Evolutionary conservation across 2,113 vertebrate species (phyloP).

Genomic region (Piprites chloris): DNA sequence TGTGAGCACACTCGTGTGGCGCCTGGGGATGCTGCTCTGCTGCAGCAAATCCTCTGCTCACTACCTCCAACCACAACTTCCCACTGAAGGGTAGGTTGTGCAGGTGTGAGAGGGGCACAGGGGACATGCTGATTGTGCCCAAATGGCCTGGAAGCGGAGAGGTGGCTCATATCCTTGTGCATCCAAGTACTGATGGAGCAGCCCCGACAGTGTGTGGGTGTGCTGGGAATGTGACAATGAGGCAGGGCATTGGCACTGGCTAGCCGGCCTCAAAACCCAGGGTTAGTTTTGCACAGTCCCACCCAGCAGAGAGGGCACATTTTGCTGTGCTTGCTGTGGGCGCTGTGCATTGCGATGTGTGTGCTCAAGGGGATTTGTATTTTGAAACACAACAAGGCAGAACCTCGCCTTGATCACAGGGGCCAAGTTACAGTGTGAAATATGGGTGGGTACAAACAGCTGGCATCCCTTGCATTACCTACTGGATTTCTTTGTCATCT

Average conservation of each 20-base stretch:
- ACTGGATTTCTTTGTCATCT: background rate
- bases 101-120: background rate
- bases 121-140: background rate
- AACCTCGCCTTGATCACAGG: background rate
- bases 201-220: fast-evolving
- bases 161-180: fast-evolving
- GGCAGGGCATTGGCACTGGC: background rate
- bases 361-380: background rate
- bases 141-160: fast-evolving
- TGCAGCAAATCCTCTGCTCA: fast-evolving
- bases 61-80: background rate
- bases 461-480: background rate
- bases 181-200: fast-evolving
- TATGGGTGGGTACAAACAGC: background rate
- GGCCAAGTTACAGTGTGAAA: background rate
- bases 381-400: background rate
- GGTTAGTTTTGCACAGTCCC: background rate
- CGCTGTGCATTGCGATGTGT: no score
- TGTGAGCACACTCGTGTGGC: fast-evolving
- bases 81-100: background rate
- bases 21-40: background rate
- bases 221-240: fast-evolving
- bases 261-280: background rate
- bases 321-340: no score
- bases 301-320: fast-evolving